Conservation (phyloP, 2,797 vertebrate species). For the Spinus olivaceus region DNA sequence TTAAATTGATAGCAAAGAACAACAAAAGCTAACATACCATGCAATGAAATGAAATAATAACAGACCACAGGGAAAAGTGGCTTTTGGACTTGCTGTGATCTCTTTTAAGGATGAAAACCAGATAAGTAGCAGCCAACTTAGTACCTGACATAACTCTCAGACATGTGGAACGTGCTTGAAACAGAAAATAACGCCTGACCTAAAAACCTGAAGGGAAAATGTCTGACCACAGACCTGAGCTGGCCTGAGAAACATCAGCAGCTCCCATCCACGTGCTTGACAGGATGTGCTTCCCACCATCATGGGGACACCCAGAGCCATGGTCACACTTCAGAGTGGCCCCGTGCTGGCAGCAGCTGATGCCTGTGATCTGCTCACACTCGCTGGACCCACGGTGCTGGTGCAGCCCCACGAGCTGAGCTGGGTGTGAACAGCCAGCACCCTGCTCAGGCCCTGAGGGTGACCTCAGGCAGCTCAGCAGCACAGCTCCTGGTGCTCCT, state of each 20-base stretch:
- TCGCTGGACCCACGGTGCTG: accelerated
- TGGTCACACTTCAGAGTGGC: accelerated
- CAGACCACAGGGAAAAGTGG: background rate
- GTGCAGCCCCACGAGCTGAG: accelerated
- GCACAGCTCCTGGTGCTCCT: accelerated
- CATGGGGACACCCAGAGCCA: accelerated
- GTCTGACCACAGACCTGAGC: background rate
- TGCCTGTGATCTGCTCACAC: background rate
- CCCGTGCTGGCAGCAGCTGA: accelerated
- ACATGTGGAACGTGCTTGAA: accelerated
- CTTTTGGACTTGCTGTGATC: background rate
- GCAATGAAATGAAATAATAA: background rate
- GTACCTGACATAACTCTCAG: background rate
- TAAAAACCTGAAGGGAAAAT: background rate
- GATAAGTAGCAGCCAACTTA: background rate
- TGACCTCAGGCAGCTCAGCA: background rate
- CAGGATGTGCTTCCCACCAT: accelerated
- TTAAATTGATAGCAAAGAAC: background rate
- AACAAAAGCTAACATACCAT: background rate
- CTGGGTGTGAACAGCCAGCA: accelerated
- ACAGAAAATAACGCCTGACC: background rate
- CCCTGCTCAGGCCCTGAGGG: accelerated
- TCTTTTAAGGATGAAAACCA: background rate
- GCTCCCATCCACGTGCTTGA: background rate
- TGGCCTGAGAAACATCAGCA: accelerated